These are phyloP conservation scores for Plebejus melissa DNA, from an alignment of 2,888 invertebrate species.

Conservation along the genomic window DNA sequence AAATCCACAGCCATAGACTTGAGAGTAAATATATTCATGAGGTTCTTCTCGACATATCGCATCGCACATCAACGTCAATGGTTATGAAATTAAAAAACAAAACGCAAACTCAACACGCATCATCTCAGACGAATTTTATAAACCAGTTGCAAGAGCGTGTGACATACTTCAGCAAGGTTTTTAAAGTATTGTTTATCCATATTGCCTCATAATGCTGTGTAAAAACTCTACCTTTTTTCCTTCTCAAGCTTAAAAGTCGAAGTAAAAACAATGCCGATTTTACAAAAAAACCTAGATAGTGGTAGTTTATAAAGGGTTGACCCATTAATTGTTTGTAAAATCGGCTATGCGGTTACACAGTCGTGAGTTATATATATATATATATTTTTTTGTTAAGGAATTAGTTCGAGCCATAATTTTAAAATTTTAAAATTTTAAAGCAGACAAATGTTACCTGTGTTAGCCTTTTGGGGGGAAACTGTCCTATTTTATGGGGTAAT, in stretches of 20 bases:
- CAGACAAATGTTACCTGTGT: no score
- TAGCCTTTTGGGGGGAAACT: no score
- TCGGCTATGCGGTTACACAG: no score
- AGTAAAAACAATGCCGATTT: not conserved
- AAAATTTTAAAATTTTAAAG: no score
- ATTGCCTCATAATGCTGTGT: constrained; percentile 46
- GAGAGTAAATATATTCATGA: not conserved
- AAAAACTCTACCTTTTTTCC: constrained; percentile 39
- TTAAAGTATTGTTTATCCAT: constrained; percentile 51
- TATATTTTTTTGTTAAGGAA: no score
- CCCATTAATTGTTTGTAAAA: no score
- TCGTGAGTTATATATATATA: no score
- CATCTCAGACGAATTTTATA: constrained; percentile 45
- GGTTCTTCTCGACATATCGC: not conserved
- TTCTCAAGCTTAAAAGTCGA: not conserved
- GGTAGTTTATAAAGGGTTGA: no score
- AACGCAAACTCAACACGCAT: constrained; percentile 45
- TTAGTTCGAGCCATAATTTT: no score
- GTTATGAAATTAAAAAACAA: constrained; percentile 26
- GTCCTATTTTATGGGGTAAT: no score
- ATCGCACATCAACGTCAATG: constrained; percentile 17
- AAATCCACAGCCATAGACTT: not conserved
- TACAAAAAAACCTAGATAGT: not conserved
- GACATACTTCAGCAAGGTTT: constrained; percentile 62
- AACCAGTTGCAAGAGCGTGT: constrained; percentile 57